phyloP scores from a whole-genome alignment of 1,140 invertebrate species.

The Musca vetustissima region DNA sequence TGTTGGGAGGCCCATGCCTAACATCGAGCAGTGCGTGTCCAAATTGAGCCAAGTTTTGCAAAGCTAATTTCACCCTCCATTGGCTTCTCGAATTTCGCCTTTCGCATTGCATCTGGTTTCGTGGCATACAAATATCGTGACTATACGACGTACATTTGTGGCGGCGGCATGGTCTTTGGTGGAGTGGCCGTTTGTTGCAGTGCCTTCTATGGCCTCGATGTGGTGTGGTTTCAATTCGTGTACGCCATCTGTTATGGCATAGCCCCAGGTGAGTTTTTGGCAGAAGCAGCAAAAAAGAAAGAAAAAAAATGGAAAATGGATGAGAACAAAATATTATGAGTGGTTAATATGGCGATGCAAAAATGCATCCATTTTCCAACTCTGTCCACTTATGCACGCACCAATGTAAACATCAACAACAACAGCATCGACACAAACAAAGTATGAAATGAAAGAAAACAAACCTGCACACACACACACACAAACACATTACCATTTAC shows the following conservation, averaged over 20 bases:
- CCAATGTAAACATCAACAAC: not conserved
- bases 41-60: conserved; percentile 31
- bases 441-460: not conserved
- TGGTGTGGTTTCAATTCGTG: conserved; percentile 65
- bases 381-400: not conserved
- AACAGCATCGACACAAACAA: no score
- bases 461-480: no score
- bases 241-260: conserved; percentile 84
- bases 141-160: conserved; percentile 40
- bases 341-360: not conserved
- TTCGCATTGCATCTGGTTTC: conserved; percentile 39
- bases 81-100: conserved; percentile 36
- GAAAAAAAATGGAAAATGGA: no score
- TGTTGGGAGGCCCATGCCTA: not conserved
- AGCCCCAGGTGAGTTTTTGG: conserved; percentile 63
- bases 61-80: conserved; percentile 39
- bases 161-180: conserved; percentile 41
- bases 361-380: not conserved
- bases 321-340: not conserved
- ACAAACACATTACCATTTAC: not conserved
- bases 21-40: conserved; percentile 29
- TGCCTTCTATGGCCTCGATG: conserved; percentile 40
- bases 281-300: not conserved
- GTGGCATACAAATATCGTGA: conserved; percentile 35
- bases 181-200: conserved; percentile 36